Percentiles rank a stretch among this genome's conserved stretches.
phyloP scores from a whole-genome alignment of 2,888 invertebrate genomes.

The Calliopum simillimum region DNA sequence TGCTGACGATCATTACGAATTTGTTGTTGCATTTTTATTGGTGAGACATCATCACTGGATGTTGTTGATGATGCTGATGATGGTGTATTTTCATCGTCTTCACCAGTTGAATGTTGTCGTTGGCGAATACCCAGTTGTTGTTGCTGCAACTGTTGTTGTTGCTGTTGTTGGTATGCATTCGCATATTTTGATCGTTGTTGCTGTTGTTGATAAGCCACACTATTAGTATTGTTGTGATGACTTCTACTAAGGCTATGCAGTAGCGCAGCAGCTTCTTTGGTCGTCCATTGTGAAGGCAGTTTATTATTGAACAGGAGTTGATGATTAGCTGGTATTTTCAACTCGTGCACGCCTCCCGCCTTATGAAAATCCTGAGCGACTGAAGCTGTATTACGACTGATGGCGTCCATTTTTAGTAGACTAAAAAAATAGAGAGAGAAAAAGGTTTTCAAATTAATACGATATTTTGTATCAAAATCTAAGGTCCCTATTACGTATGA shows the following conservation, averaged over 20 bases:
- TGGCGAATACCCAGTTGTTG: conserved; percentile 48
- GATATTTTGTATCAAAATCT: neutral
- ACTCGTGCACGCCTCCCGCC: conserved; percentile 71
- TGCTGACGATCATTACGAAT: conserved; percentile 39
- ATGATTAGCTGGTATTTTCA: conserved; percentile 66
- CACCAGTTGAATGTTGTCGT: conserved; percentile 59
- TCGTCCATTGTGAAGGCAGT: conserved; percentile 66
- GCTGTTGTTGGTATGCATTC: conserved; percentile 45
- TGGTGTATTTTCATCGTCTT: conserved; percentile 62
- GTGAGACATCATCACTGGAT: conserved; percentile 51
- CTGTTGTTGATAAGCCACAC: conserved; percentile 45
- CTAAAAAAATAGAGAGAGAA: conserved; percentile 48
- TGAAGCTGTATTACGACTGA: conserved; percentile 68
- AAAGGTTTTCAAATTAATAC: neutral
- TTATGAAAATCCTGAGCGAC: conserved; percentile 74
- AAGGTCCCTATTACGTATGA: no score
- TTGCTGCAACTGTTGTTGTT: conserved; percentile 44
- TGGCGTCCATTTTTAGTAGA: conserved; percentile 68
- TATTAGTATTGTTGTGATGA: conserved; percentile 35
- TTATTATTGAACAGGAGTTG: conserved; percentile 66
- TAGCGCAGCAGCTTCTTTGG: conserved; percentile 64
- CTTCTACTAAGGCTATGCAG: conserved; percentile 60
- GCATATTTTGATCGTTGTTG: conserved; percentile 41
- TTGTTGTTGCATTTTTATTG: conserved; percentile 51
- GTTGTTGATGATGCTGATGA: conserved; percentile 58